These are phyloP conservation scores for Semotilus atromaculatus DNA, from an alignment of 2,797 vertebrate genomes.

Conservation along the genomic window DNA sequence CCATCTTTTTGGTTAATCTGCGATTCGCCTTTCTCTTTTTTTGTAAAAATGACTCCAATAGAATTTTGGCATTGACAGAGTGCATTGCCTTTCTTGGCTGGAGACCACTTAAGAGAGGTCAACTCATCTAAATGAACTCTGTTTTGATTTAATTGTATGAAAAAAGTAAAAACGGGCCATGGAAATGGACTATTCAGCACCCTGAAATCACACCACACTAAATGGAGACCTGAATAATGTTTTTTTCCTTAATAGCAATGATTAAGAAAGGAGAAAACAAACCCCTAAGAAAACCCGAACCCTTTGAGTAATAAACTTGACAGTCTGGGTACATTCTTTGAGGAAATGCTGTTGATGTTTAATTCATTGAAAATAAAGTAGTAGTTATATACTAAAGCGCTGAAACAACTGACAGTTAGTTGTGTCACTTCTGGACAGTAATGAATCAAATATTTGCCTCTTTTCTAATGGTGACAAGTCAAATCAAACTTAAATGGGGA, in stretches of 20 bases:
- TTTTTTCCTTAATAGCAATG: neutral
- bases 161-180: neutral
- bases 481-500: slow-evolving; percentile 44
- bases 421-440: slow-evolving; percentile 8
- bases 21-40: neutral
- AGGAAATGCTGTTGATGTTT: slow-evolving; percentile 30
- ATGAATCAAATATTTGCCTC: slow-evolving; percentile 5
- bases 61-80: slow-evolving; percentile 27
- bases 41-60: slow-evolving; percentile 21
- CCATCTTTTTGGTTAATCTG: neutral
- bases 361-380: neutral
- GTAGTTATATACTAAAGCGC: slow-evolving; percentile 1
- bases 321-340: neutral
- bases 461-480: slow-evolving; percentile 2
- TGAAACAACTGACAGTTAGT: slow-evolving; percentile 8
- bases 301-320: neutral
- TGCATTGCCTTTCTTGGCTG: neutral
- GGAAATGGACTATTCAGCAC: neutral
- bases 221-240: slow-evolving; percentile 8
- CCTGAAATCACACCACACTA: slow-evolving; percentile 8
- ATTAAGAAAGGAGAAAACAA: neutral
- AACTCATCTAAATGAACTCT: neutral
- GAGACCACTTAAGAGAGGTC: neutral
- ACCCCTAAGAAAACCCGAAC: too few species aligned
- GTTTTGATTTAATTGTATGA: slow-evolving; percentile 1